Evolutionary conservation across 2,888 invertebrate genomes (phyloP).

Genomic region (Steinernema hermaphroditum): DNA sequence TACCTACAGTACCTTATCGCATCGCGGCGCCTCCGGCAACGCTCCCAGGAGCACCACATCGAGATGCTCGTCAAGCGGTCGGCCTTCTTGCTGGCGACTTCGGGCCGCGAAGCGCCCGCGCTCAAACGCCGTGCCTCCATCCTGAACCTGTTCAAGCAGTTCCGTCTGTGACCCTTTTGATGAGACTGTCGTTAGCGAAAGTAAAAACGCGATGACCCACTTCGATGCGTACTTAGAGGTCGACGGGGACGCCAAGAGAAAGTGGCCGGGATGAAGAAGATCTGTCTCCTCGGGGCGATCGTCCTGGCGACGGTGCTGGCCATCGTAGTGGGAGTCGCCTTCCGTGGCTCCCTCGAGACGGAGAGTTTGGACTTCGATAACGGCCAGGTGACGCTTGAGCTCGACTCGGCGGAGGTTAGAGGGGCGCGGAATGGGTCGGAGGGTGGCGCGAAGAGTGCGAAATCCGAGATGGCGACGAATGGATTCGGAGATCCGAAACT

Average conservation of each 20-base stretch:
- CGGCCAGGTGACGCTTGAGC: neutral
- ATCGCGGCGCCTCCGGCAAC: neutral
- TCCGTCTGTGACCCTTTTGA: neutral
- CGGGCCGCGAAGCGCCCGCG: conserved; percentile 26
- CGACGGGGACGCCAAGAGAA: neutral
- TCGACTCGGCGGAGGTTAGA: too few relatives aligned
- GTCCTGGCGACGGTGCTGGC: neutral
- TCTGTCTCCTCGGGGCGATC: neutral
- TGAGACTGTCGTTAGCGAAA: conserved; percentile 20
- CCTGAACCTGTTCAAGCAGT: conserved; percentile 22
- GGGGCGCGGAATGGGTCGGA: neutral
- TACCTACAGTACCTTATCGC: conserved; percentile 18
- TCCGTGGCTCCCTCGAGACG: neutral
- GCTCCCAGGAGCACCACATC: neutral
- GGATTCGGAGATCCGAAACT: neutral
- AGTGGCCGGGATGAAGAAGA: conserved; percentile 16
- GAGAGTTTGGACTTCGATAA: neutral
- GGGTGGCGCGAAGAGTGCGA: neutral
- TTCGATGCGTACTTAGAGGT: neutral
- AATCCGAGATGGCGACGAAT: neutral
- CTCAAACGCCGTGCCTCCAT: conserved; percentile 27
- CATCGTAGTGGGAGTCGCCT: neutral
- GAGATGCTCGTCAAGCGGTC: conserved; percentile 9
- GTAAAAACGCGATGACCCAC: conserved; percentile 24
- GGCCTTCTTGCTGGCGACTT: conserved; percentile 9